Percentiles rank a stretch among this genome's conserved stretches.
phyloP scores from a whole-genome alignment of 2,888 invertebrate species.

The Melanotus villosus region DNA sequence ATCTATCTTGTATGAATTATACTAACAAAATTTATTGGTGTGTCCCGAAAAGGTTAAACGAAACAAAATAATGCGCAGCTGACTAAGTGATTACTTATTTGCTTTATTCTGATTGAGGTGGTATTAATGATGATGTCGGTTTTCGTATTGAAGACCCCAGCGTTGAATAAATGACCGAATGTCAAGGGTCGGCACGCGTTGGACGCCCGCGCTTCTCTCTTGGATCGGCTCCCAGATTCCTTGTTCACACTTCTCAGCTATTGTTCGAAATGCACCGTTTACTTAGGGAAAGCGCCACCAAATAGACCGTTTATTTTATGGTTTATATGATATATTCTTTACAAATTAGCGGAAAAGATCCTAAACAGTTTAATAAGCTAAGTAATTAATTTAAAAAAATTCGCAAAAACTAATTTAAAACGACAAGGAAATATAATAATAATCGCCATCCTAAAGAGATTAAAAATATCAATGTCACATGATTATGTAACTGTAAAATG shows the following conservation, averaged over 20 bases:
- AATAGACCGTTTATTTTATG: neutral
- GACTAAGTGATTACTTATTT: slow-evolving; percentile 44
- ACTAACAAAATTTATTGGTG: slow-evolving; percentile 27
- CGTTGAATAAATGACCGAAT: slow-evolving; percentile 62
- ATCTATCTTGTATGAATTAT: slow-evolving; percentile 19
- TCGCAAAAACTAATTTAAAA: no score
- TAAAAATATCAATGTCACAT: no score
- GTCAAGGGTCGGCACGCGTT: slow-evolving; percentile 64
- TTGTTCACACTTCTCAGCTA: slow-evolving; percentile 37
- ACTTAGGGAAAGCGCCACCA: neutral
- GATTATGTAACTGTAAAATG: no score
- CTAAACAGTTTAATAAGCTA: no score
- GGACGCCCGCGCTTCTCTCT: slow-evolving; percentile 53
- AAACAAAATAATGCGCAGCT: slow-evolving; percentile 31
- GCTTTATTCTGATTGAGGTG: slow-evolving; percentile 56
- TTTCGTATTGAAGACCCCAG: slow-evolving; percentile 56
- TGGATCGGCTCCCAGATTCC: slow-evolving; percentile 51
- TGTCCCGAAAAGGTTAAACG: slow-evolving; percentile 29
- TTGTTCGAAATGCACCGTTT: slow-evolving; percentile 9
- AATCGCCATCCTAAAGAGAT: no score
- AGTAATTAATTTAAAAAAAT: no score
- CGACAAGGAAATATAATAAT: no score
- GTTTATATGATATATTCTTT: neutral
- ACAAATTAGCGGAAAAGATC: neutral
- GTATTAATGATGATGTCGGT: slow-evolving; percentile 60